Evolutionary conservation across 2,888 invertebrate genomes (phyloP).

Genomic region (Congeria kusceri): DNA sequence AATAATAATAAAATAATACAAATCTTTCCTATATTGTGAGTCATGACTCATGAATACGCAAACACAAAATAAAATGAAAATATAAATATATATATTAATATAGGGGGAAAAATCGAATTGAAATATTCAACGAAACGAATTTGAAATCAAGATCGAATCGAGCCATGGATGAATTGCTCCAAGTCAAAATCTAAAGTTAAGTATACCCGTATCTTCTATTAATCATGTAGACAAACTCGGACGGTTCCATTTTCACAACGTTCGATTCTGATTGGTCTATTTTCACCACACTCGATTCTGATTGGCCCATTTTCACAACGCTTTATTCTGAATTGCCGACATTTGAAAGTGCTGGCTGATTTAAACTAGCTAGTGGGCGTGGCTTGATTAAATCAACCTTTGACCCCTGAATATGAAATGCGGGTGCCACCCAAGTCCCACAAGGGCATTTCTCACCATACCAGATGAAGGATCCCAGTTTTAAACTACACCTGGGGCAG

Average conservation of each 20-base stretch:
- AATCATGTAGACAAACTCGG: no score
- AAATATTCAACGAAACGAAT: no score
- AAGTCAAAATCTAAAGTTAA: no score
- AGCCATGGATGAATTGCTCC: no score
- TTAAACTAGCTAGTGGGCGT: slow-evolving; percentile 20
- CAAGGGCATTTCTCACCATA: slow-evolving; percentile 95
- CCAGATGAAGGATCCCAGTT: slow-evolving; percentile 97
- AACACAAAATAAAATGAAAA: no score
- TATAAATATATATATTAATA: no score
- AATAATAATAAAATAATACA: no score
- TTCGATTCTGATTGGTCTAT: background rate
- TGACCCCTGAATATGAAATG: slow-evolving; percentile 95
- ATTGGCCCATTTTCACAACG: background rate
- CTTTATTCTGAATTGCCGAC: background rate
- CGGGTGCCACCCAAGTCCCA: slow-evolving; percentile 94
- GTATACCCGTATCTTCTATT: no score
- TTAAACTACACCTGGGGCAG: slow-evolving; percentile 93
- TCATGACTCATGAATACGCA: no score
- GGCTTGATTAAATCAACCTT: slow-evolving; percentile 94
- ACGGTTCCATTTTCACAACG: background rate
- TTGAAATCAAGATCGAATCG: no score
- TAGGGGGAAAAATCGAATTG: no score
- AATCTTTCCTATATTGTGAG: no score
- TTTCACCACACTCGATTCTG: background rate
- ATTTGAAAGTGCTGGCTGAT: slow-evolving; percentile 5